Base-by-base conservation (phyloP, 2,797 vertebrate species). In the Alfaro cultratus region DNA sequence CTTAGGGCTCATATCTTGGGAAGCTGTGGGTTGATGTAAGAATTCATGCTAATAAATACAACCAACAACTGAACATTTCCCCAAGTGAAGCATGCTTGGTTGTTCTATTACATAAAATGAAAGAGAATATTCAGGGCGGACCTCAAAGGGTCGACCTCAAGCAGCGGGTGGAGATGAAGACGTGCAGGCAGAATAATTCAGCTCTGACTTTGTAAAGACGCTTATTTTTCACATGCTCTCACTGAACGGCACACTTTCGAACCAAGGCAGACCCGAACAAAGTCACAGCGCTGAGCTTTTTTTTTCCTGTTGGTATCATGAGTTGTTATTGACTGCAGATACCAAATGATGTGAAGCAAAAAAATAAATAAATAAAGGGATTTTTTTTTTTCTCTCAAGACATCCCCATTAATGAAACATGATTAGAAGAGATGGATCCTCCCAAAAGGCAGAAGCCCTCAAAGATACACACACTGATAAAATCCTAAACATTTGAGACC, bases 401-500 rank as follows among this genome's bases (percentile, higher is more conserved):
- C 29, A 31, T 45, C n/a, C n/a, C 13, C 15, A 71, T 85, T 87
- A 87, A 91, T 90, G 82, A 85, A 90, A 88, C 79, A 72, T 89
- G 77, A 83, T 88, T 82, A 80, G 84, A 81, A 71, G 49, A 85
- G 91, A 91, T 81, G 83, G 82, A 81, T 87, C 43, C 75, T 91
- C 91, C 85, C 86, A 62, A 67, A 53, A 87, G 88, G 86, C 81
- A 89, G 67, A 88, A 80, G 16, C 74, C 81, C 83, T 86, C 46
- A 79, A 86, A 88, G 85, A 85, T 90, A 86, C 82, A 78, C 83
- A 80, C 85, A 43, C 70, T 85, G 88, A 90, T 90, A 85, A 92
- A 91, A 92, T 82, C 79, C 85, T 80, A 74, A 93, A 90, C 87
- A 86, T 83, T 74, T 85, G 80, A 92, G 86, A 92, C 83, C 87